Conservation (phyloP, 2,113 vertebrate species). For the Ammodytes dubius region DNA sequence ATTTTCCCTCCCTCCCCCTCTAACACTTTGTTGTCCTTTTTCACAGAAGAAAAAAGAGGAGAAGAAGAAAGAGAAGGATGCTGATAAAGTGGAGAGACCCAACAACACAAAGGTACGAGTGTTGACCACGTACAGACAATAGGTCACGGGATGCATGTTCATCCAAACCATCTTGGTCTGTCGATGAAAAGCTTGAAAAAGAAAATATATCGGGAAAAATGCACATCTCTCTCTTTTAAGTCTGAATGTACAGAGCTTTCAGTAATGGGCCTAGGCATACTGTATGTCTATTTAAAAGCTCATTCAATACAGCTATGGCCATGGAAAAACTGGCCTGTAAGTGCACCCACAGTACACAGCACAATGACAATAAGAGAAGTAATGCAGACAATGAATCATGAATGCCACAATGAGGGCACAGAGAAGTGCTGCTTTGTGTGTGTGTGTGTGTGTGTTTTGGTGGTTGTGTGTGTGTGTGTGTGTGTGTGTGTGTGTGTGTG, state of each 20-base stretch:
- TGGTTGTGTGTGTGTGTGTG: background rate
- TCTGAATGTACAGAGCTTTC: background rate
- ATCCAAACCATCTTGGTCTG: background rate
- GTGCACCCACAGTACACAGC: background rate
- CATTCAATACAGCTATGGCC: background rate
- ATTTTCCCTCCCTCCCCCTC: background rate
- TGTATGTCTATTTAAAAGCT: no score
- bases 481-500: background rate
- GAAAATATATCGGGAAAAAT: background rate
- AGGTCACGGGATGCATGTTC: background rate
- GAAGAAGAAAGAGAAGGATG: slow-evolving; percentile 75
- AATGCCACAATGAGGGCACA: background rate
- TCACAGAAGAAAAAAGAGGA: slow-evolving; percentile 74
- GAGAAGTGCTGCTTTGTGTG: slow-evolving; percentile 9
- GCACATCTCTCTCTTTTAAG: background rate
- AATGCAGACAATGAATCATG: background rate
- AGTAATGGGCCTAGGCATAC: no score
- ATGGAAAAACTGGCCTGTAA: background rate
- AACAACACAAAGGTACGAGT: slow-evolving; percentile 71
- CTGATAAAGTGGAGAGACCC: slow-evolving; percentile 64
- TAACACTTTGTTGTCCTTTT: background rate
- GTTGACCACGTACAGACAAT: background rate
- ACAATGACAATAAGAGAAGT: background rate
- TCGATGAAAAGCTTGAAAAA: background rate
- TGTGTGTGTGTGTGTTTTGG: background rate